Conservation (phyloP, 2,797 vertebrate genomes). For the Sebastes matsubarae region DNA sequence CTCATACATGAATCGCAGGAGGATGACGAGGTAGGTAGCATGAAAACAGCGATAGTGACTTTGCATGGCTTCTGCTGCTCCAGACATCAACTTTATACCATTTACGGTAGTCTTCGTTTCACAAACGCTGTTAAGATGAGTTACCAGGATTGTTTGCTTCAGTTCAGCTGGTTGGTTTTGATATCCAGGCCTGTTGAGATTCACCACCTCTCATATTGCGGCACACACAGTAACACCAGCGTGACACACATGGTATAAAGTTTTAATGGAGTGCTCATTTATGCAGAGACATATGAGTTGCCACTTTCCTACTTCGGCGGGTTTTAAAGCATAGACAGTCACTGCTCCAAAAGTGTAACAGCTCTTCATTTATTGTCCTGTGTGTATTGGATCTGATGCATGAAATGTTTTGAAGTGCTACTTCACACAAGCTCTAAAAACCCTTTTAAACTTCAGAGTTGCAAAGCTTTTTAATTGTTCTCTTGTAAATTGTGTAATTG, state of each 20-base stretch:
- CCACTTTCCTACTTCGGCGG: conserved; percentile 14
- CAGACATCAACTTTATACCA: conserved; percentile 61
- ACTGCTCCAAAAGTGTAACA: background rate
- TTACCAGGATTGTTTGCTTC: background rate
- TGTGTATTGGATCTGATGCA: conserved; percentile 16
- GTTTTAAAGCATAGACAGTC: conserved; percentile 13
- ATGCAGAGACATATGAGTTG: conserved; percentile 20
- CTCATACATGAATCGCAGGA: conserved; percentile 69
- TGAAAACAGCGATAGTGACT: conserved; percentile 14
- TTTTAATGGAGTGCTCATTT: conserved; percentile 26
- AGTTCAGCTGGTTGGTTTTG: conserved; percentile 4
- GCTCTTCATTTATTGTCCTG: conserved; percentile 20
- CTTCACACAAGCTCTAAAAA: conserved; percentile 18
- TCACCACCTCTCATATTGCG: background rate
- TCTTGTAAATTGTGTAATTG: conserved; percentile 16
- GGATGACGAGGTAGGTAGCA: conserved; percentile 76
- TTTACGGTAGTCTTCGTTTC: background rate
- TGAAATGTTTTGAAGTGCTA: conserved; percentile 25
- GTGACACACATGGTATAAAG: conserved; percentile 36
- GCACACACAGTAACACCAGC: background rate
- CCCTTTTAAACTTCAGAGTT: conserved; percentile 6
- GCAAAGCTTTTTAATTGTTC: background rate
- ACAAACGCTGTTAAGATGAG: background rate
- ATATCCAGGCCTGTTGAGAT: background rate
- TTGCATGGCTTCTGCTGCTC: conserved; percentile 62